A percentile compares a stretch with the other conserved stretches of the same genome.
Conservation (phyloP, 1,140 invertebrate genomes). For the Ceratosolen solmsi region DNA sequence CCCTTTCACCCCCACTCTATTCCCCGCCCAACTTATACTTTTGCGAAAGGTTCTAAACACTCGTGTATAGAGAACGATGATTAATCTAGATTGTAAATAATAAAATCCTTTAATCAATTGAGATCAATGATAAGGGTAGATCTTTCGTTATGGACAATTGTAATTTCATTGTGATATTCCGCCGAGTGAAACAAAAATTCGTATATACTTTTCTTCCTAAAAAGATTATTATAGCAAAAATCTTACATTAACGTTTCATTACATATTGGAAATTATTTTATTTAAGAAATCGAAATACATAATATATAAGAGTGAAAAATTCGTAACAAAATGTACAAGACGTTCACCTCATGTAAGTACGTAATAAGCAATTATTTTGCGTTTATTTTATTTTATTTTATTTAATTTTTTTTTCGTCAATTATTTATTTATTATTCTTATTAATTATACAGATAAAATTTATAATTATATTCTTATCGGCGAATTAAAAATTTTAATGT, state of each 20-base stretch:
- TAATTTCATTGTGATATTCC: too few species aligned
- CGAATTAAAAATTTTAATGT: neutral
- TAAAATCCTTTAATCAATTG: conserved; percentile 4
- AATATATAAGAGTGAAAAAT: too few species aligned
- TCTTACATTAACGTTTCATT: too few species aligned
- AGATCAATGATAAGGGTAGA: neutral
- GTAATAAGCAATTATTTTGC: neutral
- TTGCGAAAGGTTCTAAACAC: conserved; percentile 10
- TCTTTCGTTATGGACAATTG: too few species aligned
- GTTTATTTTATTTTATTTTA: too few species aligned
- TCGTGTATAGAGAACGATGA: conserved; percentile 27
- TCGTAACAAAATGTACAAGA: neutral
- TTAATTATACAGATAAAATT: neutral
- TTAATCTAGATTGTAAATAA: conserved; percentile 18
- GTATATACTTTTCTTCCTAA: too few species aligned
- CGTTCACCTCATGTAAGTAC: neutral
- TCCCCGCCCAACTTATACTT: neutral
- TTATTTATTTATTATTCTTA: neutral
- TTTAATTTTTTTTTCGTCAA: neutral
- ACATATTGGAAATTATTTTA: too few species aligned
- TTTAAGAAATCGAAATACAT: too few species aligned
- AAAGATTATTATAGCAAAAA: too few species aligned
- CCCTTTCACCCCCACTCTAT: neutral
- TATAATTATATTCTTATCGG: neutral
- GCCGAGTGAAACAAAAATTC: too few species aligned